Percentiles rank a stretch among this genome's conserved stretches.
Conservation (phyloP, 1,140 invertebrate genomes). For the Drosophila tristis region DNA sequence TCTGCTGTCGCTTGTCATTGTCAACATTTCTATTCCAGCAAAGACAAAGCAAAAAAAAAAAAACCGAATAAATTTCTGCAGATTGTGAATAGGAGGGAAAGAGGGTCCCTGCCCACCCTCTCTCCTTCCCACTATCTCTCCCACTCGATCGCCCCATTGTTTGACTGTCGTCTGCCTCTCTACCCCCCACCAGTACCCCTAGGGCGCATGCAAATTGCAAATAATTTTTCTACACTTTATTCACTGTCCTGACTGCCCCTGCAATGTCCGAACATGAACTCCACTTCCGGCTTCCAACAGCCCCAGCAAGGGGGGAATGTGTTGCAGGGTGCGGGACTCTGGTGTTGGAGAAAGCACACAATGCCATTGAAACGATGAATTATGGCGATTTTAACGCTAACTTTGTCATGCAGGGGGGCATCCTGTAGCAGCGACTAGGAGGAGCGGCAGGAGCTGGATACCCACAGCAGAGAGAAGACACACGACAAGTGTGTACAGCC, state of each 20-base stretch:
- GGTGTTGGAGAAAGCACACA: constrained; percentile 17
- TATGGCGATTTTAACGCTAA: constrained; percentile 78
- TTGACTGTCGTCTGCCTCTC: not conserved
- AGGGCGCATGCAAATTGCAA: constrained; percentile 66
- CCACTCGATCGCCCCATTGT: not conserved
- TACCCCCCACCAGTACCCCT: not conserved
- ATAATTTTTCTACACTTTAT: constrained; percentile 54
- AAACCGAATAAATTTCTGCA: constrained; percentile 19
- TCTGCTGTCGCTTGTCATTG: constrained; percentile 58
- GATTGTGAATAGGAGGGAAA: not conserved
- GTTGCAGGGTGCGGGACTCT: not conserved
- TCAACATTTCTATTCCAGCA: constrained; percentile 68
- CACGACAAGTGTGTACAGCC: constrained; percentile 22
- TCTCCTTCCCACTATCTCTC: not conserved
- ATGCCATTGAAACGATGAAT: constrained; percentile 74
- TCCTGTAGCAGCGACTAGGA: too few relatives aligned
- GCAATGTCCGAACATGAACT: constrained; percentile 73
- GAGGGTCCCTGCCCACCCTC: too few relatives aligned
- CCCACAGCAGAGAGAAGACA: constrained; percentile 26
- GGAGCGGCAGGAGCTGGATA: constrained; percentile 9
- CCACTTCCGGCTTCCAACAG: constrained; percentile 54
- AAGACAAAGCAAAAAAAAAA: constrained; percentile 21
- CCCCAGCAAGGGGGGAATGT: constrained; percentile 26
- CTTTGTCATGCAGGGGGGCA: constrained; percentile 29
- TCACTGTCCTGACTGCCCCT: constrained; percentile 40